Conservation (phyloP, 2,113 vertebrate species). For the Boulengeromyrus knoepffleri region DNA sequence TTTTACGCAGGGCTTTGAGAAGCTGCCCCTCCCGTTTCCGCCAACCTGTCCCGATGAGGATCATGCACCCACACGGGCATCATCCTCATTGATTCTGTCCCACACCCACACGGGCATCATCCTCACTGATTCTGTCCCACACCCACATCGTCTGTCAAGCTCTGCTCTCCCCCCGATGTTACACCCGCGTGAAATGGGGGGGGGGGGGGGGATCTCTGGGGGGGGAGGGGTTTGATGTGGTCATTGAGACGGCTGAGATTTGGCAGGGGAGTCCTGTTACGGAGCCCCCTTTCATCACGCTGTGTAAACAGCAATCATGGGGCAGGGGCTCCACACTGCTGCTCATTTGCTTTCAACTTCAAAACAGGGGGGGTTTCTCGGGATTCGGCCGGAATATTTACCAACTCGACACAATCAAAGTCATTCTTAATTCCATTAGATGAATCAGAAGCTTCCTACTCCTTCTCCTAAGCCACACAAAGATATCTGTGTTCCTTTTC, state of each 20-base stretch:
- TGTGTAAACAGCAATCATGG: constrained; percentile 12
- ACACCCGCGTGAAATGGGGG: neutral
- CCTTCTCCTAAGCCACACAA: neutral
- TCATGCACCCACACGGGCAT: neutral
- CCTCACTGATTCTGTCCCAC: neutral
- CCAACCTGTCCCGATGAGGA: neutral
- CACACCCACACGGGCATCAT: neutral
- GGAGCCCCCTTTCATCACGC: neutral
- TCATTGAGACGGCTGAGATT: neutral
- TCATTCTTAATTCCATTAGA: constrained; percentile 3
- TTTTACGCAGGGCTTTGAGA: neutral
- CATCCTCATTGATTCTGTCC: neutral
- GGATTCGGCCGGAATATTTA: neutral
- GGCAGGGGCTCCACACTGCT: neutral
- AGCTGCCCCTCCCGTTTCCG: neutral
- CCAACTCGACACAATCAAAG: constrained; percentile 6
- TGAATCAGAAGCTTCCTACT: constrained; percentile 4
- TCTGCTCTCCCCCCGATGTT: neutral
- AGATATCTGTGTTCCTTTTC: neutral
- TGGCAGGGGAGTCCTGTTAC: neutral
- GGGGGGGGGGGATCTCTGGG: neutral
- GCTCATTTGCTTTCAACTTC: neutral
- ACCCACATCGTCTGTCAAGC: neutral
- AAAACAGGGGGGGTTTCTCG: neutral
- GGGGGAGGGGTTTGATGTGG: neutral